These are phyloP conservation scores for Centropristis striata DNA, from an alignment of 2,113 vertebrate species.

Conservation along the genomic window DNA sequence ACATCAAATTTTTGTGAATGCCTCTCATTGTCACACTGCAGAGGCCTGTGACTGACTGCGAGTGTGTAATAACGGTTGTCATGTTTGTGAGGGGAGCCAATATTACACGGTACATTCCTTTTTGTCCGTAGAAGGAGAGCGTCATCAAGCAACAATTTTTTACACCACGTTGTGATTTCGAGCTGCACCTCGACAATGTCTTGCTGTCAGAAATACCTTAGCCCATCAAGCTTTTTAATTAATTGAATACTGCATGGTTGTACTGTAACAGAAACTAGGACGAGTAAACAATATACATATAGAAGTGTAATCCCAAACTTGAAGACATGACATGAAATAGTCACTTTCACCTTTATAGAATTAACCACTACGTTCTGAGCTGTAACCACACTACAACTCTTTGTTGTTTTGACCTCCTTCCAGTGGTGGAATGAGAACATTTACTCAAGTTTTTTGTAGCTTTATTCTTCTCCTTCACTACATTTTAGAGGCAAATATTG, in stretches of 20 bases:
- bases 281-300: background rate
- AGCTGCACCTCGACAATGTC: background rate
- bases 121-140: background rate
- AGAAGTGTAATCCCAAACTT: background rate
- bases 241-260: no score
- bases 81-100: constrained; percentile 25
- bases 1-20: constrained; percentile 54
- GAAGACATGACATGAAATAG: background rate
- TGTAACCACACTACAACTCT: background rate
- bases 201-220: background rate
- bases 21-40: constrained; percentile 48
- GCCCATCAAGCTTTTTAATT: background rate
- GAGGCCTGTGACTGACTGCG: constrained; percentile 37
- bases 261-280: background rate
- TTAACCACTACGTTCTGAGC: background rate
- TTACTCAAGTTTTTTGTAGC: no score
- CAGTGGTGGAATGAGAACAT: no score
- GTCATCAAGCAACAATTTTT: background rate
- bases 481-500: no score
- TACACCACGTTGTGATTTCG: background rate
- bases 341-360: background rate
- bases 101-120: constrained; percentile 3
- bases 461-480: no score
- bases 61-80: constrained; percentile 42
- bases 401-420: no score